phyloP scores from a whole-genome alignment of 1,140 invertebrate species.

The Eriocheir sinensis region DNA sequence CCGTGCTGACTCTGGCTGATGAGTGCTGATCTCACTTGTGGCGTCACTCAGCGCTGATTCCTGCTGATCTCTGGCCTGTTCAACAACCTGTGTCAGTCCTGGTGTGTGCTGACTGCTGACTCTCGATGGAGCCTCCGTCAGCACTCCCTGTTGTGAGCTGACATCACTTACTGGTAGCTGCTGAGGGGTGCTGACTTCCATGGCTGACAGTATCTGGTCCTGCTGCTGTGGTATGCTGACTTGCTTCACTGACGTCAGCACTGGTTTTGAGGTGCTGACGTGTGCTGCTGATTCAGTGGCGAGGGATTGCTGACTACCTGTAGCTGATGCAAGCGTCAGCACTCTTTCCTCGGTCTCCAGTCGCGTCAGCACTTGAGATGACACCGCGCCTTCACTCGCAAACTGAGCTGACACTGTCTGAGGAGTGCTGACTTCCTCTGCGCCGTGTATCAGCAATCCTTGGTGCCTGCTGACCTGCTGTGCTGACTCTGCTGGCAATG shows the following conservation, averaged over 20 bases:
- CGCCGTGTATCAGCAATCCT: background rate
- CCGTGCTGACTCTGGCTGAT: background rate
- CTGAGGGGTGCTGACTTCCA: background rate
- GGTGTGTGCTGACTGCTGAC: background rate
- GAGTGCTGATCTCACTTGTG: background rate
- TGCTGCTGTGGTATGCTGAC: background rate
- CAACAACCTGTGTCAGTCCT: background rate
- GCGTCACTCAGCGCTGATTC: background rate
- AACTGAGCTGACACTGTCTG: background rate
- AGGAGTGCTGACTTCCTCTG: background rate
- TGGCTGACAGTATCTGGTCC: background rate
- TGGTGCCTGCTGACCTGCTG: background rate
- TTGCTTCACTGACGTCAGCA: background rate
- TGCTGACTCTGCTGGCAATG: background rate
- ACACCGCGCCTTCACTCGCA: background rate
- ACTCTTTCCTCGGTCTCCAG: background rate
- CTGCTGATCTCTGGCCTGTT: background rate
- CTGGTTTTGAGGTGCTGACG: background rate
- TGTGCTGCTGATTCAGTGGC: background rate
- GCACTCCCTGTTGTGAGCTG: too few relatives aligned
- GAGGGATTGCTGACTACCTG: background rate
- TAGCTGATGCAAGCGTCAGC: background rate
- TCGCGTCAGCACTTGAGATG: background rate
- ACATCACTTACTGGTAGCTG: background rate
- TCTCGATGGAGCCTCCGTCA: background rate